These are phyloP conservation scores for Pseudomyrmex cubaensis DNA, from an alignment of 1,140 invertebrate genomes.

Conservation along the genomic window DNA sequence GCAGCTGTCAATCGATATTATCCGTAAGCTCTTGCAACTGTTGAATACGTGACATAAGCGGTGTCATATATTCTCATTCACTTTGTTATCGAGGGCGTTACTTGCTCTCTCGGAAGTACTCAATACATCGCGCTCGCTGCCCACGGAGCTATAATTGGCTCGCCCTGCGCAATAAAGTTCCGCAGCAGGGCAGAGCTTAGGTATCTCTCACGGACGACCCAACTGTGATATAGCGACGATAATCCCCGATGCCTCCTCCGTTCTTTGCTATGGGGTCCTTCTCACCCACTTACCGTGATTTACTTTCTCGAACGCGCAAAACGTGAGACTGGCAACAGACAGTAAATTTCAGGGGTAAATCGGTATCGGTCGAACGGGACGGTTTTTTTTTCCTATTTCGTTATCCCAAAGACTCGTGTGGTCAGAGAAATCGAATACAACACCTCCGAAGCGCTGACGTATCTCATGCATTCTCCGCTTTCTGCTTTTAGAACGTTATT, in stretches of 20 bases:
- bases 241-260: constrained; percentile 72
- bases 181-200: constrained; percentile 71
- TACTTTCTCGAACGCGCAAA: constrained; percentile 73
- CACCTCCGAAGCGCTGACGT: background rate
- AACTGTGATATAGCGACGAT: constrained; percentile 78
- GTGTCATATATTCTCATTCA: constrained; percentile 59
- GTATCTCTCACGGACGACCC: constrained; percentile 73
- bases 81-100: constrained; percentile 62
- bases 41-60: constrained; percentile 50
- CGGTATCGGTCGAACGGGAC: constrained; percentile 19
- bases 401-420: constrained; percentile 1
- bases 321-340: constrained; percentile 68
- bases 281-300: constrained; percentile 78
- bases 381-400: constrained; percentile 43
- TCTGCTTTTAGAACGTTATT: background rate
- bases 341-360: constrained; percentile 50
- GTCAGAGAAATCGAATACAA: constrained; percentile 3
- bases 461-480: background rate
- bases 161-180: constrained; percentile 76
- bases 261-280: constrained; percentile 68
- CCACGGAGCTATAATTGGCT: constrained; percentile 78
- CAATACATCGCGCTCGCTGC: constrained; percentile 74
- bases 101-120: constrained; percentile 68
- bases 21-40: constrained; percentile 3
- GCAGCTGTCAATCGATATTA: background rate